A percentile compares a stretch with the other conserved stretches of the same genome.
These are phyloP conservation scores for Polyommatus iphigenia DNA, from an alignment of 2,888 invertebrate species.

Conservation along the genomic window DNA sequence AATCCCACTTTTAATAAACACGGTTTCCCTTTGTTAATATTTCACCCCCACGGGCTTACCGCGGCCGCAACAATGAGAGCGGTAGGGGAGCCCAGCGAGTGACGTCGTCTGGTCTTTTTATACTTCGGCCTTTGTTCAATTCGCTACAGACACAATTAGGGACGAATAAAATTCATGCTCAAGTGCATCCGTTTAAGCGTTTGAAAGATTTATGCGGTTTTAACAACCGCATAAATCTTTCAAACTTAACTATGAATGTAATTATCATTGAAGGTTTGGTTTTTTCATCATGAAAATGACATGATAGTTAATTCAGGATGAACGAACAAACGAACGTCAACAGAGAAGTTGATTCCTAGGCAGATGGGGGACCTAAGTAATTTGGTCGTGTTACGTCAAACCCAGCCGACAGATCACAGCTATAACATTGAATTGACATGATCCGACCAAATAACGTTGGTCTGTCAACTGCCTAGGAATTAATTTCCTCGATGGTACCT, in stretches of 20 bases:
- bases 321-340: too few species aligned
- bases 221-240: too few species aligned
- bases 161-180: constrained; percentile 35
- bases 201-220: constrained; percentile 27
- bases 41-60: constrained; percentile 38
- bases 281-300: not conserved
- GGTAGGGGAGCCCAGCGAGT: constrained; percentile 41
- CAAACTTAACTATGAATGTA: constrained; percentile 11
- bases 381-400: too few species aligned
- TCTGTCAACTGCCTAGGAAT: too few species aligned
- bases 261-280: not conserved
- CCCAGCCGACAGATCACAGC: too few species aligned
- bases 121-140: constrained; percentile 36
- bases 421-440: too few species aligned
- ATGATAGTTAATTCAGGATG: too few species aligned
- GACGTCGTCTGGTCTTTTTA: constrained; percentile 43
- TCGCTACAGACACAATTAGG: constrained; percentile 36
- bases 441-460: too few species aligned
- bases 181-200: constrained; percentile 31
- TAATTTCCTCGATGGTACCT: too few species aligned
- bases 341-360: too few species aligned
- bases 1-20: constrained; percentile 57
- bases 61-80: constrained; percentile 45
- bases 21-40: constrained; percentile 44
- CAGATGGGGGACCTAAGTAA: too few species aligned